phyloP scores from a whole-genome alignment of 2,888 invertebrate species.

The Cataglyphis livida region DNA sequence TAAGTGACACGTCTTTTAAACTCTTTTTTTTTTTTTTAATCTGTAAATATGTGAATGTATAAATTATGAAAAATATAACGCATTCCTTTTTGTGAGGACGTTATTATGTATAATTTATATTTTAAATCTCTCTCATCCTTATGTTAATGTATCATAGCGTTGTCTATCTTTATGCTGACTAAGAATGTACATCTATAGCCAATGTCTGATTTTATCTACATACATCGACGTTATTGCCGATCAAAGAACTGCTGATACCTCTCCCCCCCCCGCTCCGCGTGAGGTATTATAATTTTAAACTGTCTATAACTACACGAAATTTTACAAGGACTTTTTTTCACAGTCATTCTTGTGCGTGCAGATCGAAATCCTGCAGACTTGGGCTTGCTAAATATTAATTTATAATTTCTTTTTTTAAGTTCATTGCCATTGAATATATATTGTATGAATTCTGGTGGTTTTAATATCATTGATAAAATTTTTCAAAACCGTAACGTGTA shows the following conservation, averaged over 20 bases:
- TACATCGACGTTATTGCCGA: slow-evolving; percentile 40
- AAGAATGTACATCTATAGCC: slow-evolving; percentile 19
- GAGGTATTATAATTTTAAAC: slow-evolving; percentile 32
- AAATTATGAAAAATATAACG: neutral
- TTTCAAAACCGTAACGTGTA: slow-evolving; percentile 4
- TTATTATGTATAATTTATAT: slow-evolving; percentile 33
- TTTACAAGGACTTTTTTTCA: slow-evolving; percentile 30
- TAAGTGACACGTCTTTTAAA: neutral
- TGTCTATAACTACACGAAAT: slow-evolving; percentile 30
- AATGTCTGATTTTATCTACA: slow-evolving; percentile 48
- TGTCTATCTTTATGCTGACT: slow-evolving; percentile 43
- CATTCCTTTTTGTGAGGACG: neutral
- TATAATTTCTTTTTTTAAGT: neutral
- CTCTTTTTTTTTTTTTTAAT: neutral
- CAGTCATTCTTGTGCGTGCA: slow-evolving; percentile 37
- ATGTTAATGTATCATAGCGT: slow-evolving; percentile 30
- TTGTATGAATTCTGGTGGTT: slow-evolving; percentile 2
- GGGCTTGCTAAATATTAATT: neutral
- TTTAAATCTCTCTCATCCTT: slow-evolving; percentile 19
- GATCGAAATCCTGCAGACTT: slow-evolving; percentile 19
- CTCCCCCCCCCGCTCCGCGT: neutral
- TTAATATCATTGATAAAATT: slow-evolving; percentile 15
- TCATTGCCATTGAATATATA: neutral
- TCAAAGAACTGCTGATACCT: slow-evolving; percentile 47
- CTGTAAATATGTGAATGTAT: too few relatives aligned